Evolutionary conservation across 2,113 vertebrate genomes (phyloP).

Genomic region (Zonotrichia leucophrys): DNA sequence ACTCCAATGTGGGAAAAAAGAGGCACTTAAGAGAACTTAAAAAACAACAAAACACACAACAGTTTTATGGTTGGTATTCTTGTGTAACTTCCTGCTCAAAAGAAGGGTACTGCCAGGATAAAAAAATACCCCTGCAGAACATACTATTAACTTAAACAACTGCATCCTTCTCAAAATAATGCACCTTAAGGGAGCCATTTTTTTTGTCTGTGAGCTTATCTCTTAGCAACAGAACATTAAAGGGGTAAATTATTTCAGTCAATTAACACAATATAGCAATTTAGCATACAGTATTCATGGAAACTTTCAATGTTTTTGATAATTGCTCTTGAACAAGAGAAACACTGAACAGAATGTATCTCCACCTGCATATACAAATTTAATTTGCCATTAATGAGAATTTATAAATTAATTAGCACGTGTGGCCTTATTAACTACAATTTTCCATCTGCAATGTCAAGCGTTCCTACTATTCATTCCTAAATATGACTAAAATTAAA

Average conservation of each 20-base stretch:
- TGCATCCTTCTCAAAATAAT: not conserved
- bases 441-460: constrained; percentile 44
- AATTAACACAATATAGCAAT: constrained; percentile 35
- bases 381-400: constrained; percentile 65
- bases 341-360: constrained; percentile 47
- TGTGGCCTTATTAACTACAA: constrained; percentile 26
- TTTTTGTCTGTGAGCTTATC: not conserved
- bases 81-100: not conserved
- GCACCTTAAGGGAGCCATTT: not conserved
- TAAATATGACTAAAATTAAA: not conserved
- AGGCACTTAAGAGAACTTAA: not conserved
- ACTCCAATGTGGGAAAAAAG: not conserved
- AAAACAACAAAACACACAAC: not conserved
- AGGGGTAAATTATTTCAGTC: constrained; percentile 1
- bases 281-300: not conserved
- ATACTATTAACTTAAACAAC: constrained; percentile 8
- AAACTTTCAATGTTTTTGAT: not conserved
- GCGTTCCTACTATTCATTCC: constrained; percentile 15
- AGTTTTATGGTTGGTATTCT: not conserved
- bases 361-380: constrained; percentile 40
- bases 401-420: constrained; percentile 70
- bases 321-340: constrained; percentile 41
- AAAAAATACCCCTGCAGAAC: not conserved
- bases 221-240: constrained; percentile 10
- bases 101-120: not conserved